Evolutionary conservation across 2,113 vertebrate species (phyloP), one percentile per base, ranked within the genome.

Genomic region (Notiomystis cincta): DNA sequence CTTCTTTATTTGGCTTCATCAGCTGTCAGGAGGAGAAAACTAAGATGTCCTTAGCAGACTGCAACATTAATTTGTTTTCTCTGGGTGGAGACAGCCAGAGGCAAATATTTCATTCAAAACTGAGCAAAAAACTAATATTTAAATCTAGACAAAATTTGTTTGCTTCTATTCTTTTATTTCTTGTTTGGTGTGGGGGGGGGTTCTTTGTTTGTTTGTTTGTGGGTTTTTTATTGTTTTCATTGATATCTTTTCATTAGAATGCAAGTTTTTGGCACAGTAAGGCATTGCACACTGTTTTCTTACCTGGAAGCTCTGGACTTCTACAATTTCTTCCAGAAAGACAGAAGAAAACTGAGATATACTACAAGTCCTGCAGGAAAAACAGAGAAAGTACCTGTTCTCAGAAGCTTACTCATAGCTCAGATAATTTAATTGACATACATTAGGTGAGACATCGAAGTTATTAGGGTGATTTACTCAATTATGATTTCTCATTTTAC

Each of bases 111-210:
- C 5, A 28, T 45, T 67, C 16, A 66, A 11, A 38, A 37, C 15
- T 45, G 13, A 24, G n/a, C 10, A 67, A 67, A 67, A 13, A 51
- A 44, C 6, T 65, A 31, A 48, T 5, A 53, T 37, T n/a, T 37
- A 11, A 79, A 54, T 86, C 28, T 64, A 40, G 6, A 6, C 4
- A 33, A 65, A n/a, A 33, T 30, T 15, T 35, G 0, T 31, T 42
- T 61, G 4, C 6, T 21, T 23, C 21, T 54, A 4, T 33, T 50
- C 2, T 53, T 38, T 60, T 22, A 5, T 9, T 20, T 40, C n/a
- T n/a, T n/a, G n/a, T 42, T 51, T 31, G 3, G 1, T 56, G n/a
- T 14, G 4, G 2, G 19, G 2, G 2, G 0, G 10, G 3, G 13
- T 47, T 47, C 45, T n/a, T 44, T 44, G 17, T 44, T 44, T 48